phyloP scores from a whole-genome alignment of 2,797 vertebrate species.

The Malacoraja senta region DNA sequence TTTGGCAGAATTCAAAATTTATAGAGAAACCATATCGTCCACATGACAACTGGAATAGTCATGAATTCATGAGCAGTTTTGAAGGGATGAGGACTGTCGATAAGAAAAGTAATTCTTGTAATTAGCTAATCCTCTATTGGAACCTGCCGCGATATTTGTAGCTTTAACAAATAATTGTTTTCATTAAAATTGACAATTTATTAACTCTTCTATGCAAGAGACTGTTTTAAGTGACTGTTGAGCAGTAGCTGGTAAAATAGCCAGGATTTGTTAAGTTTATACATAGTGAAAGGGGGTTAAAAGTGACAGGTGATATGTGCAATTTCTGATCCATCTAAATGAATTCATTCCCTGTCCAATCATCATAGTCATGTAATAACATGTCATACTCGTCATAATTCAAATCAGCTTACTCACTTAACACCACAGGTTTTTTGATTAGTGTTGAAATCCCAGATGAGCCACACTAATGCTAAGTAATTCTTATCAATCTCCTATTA shows the following conservation, averaged over 20 bases:
- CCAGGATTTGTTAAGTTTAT: neutral
- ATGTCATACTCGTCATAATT: slow-evolving; percentile 95
- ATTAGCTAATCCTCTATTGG: neutral
- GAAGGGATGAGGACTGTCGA: neutral
- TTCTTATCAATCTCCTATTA: slow-evolving; percentile 74
- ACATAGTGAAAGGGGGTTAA: slow-evolving; percentile 46
- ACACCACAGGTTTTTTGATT: slow-evolving; percentile 76
- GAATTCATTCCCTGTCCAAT: slow-evolving; percentile 93
- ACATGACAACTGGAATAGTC: neutral
- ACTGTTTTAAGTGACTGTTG: neutral
- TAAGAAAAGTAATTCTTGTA: neutral
- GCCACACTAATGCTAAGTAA: slow-evolving; percentile 77
- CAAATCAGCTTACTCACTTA: slow-evolving; percentile 67
- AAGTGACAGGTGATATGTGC: slow-evolving; percentile 82
- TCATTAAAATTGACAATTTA: neutral
- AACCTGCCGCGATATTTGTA: neutral
- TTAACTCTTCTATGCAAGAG: neutral
- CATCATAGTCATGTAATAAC: slow-evolving; percentile 84
- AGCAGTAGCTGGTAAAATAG: neutral
- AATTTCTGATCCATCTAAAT: slow-evolving; percentile 82
- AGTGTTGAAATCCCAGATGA: slow-evolving; percentile 77
- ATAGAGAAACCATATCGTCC: too few species aligned
- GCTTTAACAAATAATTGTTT: neutral
- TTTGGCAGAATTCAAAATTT: neutral
- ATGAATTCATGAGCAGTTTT: neutral